These are phyloP conservation scores for Psittacus erithacus DNA, from an alignment of 2,113 vertebrate genomes.

Conservation along the genomic window DNA sequence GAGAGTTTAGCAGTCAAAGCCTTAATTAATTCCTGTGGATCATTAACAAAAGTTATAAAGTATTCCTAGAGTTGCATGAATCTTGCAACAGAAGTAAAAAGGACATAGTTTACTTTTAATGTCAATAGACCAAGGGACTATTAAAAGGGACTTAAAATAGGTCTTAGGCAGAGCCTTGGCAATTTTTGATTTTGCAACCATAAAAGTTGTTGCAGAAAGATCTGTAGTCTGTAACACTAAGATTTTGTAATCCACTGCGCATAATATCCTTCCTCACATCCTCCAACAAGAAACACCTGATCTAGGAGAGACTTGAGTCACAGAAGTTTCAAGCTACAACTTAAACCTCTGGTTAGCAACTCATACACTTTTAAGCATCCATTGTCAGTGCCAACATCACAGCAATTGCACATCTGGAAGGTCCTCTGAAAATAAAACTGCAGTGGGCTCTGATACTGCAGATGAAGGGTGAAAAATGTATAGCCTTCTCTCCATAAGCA, in stretches of 20 bases:
- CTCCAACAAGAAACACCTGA: constrained; percentile 49
- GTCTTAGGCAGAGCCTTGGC: neutral
- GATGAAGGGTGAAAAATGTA: neutral
- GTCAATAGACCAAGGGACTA: neutral
- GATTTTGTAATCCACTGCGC: constrained; percentile 47
- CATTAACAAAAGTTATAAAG: neutral
- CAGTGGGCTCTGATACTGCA: neutral
- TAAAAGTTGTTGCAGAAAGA: constrained; percentile 33
- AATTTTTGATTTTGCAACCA: constrained; percentile 45
- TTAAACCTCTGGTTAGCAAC: neutral
- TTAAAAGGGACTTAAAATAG: neutral
- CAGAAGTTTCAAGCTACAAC: neutral
- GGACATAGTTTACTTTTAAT: neutral
- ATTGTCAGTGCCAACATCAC: neutral
- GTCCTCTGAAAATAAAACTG: neutral
- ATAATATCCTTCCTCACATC: constrained; percentile 5
- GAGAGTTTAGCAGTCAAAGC: neutral
- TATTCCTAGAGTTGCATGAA: neutral
- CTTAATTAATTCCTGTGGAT: neutral
- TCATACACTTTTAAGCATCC: neutral
- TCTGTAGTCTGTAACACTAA: constrained; percentile 1
- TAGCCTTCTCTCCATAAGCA: neutral
- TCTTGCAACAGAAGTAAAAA: neutral
- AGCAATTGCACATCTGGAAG: neutral
- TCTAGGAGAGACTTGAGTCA: neutral